Conservation (phyloP, 1,140 invertebrate species). For the Neodiprion lecontei region DNA sequence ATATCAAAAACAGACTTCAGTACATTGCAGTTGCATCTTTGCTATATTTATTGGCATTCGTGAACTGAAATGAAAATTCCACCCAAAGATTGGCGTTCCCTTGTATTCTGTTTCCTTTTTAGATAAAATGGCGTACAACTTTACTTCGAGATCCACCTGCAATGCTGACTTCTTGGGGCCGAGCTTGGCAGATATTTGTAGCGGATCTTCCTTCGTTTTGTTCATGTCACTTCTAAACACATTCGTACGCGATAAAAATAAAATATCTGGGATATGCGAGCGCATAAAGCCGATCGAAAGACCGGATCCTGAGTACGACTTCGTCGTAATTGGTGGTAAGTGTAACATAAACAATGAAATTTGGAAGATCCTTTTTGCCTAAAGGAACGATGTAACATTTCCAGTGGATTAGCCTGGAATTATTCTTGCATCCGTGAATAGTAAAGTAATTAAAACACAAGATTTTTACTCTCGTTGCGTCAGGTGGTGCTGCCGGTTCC, state of each 20-base stretch:
- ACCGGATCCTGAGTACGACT: slow-evolving; percentile 53
- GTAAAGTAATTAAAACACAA: neutral
- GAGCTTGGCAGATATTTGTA: slow-evolving; percentile 48
- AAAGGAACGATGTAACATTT: too few species aligned
- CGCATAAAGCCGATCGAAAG: slow-evolving; percentile 37
- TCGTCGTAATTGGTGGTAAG: slow-evolving; percentile 52
- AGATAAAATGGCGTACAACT: neutral
- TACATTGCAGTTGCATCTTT: too few species aligned
- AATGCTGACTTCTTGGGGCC: slow-evolving; percentile 37
- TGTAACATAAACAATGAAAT: neutral
- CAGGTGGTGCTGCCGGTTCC: slow-evolving; percentile 58
- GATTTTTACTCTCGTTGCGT: slow-evolving; percentile 20
- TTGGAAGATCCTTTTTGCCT: too few species aligned
- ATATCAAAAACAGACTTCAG: too few species aligned
- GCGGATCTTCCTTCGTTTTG: slow-evolving; percentile 47
- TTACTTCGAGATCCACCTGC: neutral
- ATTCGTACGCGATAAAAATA: slow-evolving; percentile 48
- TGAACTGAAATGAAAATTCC: too few species aligned
- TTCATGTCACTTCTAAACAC: slow-evolving; percentile 55
- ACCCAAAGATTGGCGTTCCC: too few species aligned
- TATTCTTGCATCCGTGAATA: neutral
- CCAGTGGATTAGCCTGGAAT: too few species aligned
- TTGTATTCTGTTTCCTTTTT: too few species aligned
- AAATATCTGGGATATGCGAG: slow-evolving; percentile 49
- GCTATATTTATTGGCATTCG: too few species aligned